These are phyloP conservation scores for Leptatherina wallacei DNA, from an alignment of 2,797 vertebrate species.

Conservation along the genomic window DNA sequence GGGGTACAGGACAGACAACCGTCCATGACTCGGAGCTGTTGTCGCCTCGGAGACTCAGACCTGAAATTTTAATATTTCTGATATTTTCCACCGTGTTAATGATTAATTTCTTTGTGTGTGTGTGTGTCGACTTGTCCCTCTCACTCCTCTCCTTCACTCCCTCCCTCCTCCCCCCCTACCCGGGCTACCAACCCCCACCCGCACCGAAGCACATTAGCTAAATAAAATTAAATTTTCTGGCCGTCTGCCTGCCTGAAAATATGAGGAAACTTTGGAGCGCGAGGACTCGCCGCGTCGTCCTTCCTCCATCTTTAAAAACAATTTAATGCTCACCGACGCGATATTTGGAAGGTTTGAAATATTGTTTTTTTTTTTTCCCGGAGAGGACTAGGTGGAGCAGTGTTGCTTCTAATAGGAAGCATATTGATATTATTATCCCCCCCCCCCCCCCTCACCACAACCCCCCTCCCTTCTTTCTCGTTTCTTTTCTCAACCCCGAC, in stretches of 20 bases:
- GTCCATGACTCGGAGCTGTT: too few relatives aligned
- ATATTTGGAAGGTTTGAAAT: constrained; percentile 63
- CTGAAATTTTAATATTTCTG: constrained; percentile 72
- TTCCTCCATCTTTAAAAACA: constrained; percentile 28
- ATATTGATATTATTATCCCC: constrained; percentile 75
- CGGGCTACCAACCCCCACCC: constrained; percentile 79
- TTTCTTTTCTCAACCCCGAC: constrained; percentile 52
- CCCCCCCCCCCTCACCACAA: constrained; percentile 8
- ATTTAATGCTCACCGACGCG: constrained; percentile 50
- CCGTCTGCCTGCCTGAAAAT: constrained; percentile 46
- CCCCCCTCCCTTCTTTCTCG: too few relatives aligned
- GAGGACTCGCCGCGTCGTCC: constrained; percentile 33
- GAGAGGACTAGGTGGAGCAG: constrained; percentile 67
- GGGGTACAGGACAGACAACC: too few relatives aligned
- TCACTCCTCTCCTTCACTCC: too few relatives aligned
- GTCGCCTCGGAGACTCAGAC: constrained; percentile 12
- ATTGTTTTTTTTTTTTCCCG: constrained; percentile 36
- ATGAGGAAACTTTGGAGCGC: constrained; percentile 75
- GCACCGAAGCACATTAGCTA: constrained; percentile 44
- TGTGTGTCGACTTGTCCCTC: constrained; percentile 80
- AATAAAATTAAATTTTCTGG: constrained; percentile 62
- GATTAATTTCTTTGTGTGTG: constrained; percentile 87
- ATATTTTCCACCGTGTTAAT: constrained; percentile 82
- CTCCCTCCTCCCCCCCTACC: too few relatives aligned
- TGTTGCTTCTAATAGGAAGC: constrained; percentile 66